Percentiles rank a stretch among this genome's conserved stretches.
These are phyloP conservation scores for Ia io DNA, from an alignment of 2,113 vertebrate species.

Conservation along the genomic window DNA sequence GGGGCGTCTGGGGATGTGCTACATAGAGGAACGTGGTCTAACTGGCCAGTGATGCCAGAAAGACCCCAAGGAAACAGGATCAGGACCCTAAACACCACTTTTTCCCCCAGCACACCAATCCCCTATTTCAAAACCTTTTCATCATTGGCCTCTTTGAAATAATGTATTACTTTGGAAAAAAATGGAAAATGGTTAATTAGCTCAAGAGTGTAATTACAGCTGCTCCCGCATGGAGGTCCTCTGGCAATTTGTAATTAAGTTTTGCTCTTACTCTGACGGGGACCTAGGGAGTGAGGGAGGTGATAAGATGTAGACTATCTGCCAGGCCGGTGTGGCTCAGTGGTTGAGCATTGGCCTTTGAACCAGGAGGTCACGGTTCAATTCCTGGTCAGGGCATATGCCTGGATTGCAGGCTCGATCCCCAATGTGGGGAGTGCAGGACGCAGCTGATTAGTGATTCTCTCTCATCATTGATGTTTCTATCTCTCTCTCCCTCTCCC, in stretches of 20 bases:
- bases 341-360: too few relatives aligned
- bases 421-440: too few relatives aligned
- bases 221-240: fast-evolving
- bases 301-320: not conserved
- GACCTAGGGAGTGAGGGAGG: not conserved
- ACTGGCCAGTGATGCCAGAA: not conserved
- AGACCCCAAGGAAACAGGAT: not conserved
- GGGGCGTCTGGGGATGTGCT: not conserved
- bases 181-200: not conserved
- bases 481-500: too few relatives aligned
- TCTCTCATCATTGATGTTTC: too few relatives aligned
- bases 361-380: too few relatives aligned
- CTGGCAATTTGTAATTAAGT: not conserved
- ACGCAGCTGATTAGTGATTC: too few relatives aligned
- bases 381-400: too few relatives aligned
- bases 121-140: not conserved
- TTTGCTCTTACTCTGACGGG: not conserved
- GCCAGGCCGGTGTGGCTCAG: too few relatives aligned
- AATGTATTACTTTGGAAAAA: not conserved
- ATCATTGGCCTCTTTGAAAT: not conserved
- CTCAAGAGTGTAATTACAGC: not conserved
- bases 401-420: too few relatives aligned
- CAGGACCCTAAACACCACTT: not conserved
- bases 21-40: too few relatives aligned
- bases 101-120: too few relatives aligned